phyloP scores from a whole-genome alignment of 1,140 invertebrate genomes.

The Phthorimaea operculella region DNA sequence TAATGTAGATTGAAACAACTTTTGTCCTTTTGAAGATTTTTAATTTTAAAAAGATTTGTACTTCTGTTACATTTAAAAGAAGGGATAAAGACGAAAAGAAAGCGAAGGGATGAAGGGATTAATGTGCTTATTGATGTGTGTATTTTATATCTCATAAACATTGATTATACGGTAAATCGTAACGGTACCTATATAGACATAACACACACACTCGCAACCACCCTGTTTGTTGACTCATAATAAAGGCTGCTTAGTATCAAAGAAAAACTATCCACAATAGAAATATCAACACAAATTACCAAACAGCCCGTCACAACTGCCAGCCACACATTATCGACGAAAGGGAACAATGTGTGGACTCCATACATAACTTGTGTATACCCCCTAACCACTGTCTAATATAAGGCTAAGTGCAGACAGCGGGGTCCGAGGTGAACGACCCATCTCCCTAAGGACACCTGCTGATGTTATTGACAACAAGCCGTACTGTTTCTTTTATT shows the following conservation, averaged over 20 bases:
- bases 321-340: background rate
- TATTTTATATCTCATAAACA: too few species aligned
- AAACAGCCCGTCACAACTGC: background rate
- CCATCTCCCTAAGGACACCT: conserved; percentile 43
- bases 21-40: too few species aligned
- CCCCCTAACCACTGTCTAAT: conserved; percentile 30
- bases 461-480: conserved; percentile 58
- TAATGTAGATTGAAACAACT: too few species aligned
- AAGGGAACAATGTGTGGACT: background rate
- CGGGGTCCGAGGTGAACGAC: conserved; percentile 38
- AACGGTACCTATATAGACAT: too few species aligned
- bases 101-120: too few species aligned
- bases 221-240: background rate
- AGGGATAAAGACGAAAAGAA: too few species aligned
- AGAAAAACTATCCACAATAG: background rate
- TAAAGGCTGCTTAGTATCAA: background rate
- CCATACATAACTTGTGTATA: conserved; percentile 7
- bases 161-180: too few species aligned
- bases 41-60: too few species aligned
- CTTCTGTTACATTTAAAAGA: too few species aligned
- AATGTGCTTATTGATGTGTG: too few species aligned
- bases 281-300: background rate
- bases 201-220: background rate
- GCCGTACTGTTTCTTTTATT: conserved; percentile 49
- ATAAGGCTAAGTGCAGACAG: conserved; percentile 18